These are phyloP conservation scores for Tyrophagus putrescentiae DNA, from an alignment of 1,140 invertebrate species.

Conservation along the genomic window DNA sequence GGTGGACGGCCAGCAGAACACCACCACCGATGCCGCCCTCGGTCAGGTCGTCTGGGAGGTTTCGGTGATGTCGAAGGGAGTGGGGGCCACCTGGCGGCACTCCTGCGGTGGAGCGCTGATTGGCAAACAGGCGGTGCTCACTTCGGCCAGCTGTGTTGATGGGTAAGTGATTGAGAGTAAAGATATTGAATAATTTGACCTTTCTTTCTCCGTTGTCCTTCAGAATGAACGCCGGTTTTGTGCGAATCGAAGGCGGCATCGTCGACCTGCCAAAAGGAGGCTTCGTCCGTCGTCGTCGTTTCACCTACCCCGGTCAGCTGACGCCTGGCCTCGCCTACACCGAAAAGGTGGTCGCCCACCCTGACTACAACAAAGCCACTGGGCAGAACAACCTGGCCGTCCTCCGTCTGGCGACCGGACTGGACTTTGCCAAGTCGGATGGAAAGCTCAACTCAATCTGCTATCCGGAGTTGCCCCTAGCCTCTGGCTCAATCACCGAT, in stretches of 20 bases:
- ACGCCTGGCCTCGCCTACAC: background rate
- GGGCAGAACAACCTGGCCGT: conserved; percentile 7
- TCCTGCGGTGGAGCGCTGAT: conserved; percentile 18
- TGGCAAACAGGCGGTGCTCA: conserved; percentile 3
- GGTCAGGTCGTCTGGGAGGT: conserved; percentile 15
- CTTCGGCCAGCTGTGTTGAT: conserved; percentile 7
- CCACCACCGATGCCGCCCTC: background rate
- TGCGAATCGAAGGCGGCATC: conserved; percentile 3
- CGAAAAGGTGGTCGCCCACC: background rate
- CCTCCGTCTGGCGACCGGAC: background rate
- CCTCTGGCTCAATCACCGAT: background rate
- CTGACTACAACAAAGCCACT: conserved; percentile 11
- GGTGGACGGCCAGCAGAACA: background rate
- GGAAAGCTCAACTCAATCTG: conserved; percentile 11
- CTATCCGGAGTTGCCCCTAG: background rate
- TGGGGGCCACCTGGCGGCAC: conserved; percentile 7
- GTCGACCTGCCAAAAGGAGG: conserved; percentile 18
- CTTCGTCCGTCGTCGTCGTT: background rate
- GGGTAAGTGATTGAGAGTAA: background rate
- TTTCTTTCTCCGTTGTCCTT: background rate
- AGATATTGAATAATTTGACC: background rate
- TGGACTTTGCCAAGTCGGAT: conserved; percentile 13
- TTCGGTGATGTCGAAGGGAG: conserved; percentile 3
- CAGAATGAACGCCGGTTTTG: conserved; percentile 2
- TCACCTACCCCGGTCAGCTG: conserved; percentile 5